Conservation (phyloP, 64 coral and sea anemone species). For the Porites australiensis region DNA sequence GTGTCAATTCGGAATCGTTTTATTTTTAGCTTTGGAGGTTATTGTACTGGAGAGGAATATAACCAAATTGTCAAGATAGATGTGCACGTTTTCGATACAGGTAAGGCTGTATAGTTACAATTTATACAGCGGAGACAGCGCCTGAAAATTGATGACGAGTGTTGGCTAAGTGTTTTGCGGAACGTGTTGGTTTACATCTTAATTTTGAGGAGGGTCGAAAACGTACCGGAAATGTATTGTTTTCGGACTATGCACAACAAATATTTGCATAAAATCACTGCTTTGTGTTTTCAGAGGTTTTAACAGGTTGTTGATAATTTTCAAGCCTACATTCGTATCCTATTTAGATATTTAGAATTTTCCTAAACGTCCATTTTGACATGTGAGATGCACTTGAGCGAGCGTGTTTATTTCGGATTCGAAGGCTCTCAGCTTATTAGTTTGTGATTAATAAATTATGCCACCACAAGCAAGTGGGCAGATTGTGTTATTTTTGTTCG, state of each 20-base stretch:
- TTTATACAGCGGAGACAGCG: not conserved
- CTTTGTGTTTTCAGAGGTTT: not conserved
- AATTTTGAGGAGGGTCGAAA: not conserved
- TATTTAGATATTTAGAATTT: not conserved
- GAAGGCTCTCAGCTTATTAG: not conserved
- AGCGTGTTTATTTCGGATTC: not conserved
- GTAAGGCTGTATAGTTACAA: slow-evolving; percentile 42
- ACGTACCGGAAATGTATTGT: slow-evolving; percentile 51
- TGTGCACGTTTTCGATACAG: slow-evolving; percentile 94
- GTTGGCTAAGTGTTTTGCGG: not conserved
- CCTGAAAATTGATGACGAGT: not conserved
- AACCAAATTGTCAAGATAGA: slow-evolving; percentile 89
- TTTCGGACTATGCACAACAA: not conserved
- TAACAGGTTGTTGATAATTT: not conserved
- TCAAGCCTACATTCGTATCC: not conserved
- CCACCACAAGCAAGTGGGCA: slow-evolving; percentile 15
- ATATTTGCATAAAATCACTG: not conserved
- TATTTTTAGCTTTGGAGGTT: slow-evolving; percentile 98
- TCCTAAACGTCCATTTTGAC: not conserved
- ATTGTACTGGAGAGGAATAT: slow-evolving; percentile 97
- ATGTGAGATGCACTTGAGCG: not conserved
- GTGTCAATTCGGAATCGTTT: slow-evolving; percentile 83
- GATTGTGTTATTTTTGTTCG: slow-evolving; percentile 20
- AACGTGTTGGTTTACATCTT: not conserved
- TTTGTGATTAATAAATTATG: slow-evolving; percentile 37